phyloP scores from a whole-genome alignment of 2,888 invertebrate species.

The Anoplius nigerrimus region DNA sequence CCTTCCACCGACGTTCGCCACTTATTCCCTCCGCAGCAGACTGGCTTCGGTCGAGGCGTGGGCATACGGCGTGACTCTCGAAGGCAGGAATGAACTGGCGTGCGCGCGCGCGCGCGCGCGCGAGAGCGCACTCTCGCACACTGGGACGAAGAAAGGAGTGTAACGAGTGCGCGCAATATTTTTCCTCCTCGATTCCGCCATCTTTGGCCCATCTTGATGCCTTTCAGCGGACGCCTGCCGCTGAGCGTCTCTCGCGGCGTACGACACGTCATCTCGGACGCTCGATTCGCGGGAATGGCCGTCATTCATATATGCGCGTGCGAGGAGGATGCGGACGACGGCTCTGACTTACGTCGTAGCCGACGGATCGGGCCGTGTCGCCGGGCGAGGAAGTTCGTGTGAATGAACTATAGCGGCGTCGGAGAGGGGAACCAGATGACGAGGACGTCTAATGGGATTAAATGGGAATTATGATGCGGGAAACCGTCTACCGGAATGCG shows the following conservation, averaged over 20 bases:
- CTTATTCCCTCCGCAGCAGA: constrained; percentile 12
- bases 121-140: no score
- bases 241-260: not conserved
- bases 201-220: constrained; percentile 14
- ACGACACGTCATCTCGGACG: not conserved
- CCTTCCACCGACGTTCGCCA: constrained; percentile 8
- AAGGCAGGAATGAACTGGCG: no score
- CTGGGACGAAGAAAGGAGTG: constrained; percentile 46
- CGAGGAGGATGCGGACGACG: no score
- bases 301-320: not conserved
- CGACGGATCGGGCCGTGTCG: no score
- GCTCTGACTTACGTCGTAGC: no score
- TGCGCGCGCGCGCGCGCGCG: constrained; percentile 36
- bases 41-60: constrained; percentile 56
- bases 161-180: constrained; percentile 50
- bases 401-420: no score
- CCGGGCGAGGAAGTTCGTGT: no score
- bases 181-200: constrained; percentile 43
- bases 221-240: not conserved
- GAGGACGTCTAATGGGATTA: no score
- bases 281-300: not conserved
- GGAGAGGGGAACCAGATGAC: no score
- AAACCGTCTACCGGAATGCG: no score
- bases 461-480: no score
- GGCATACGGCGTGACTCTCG: constrained; percentile 63